Evolutionary conservation across 92 coral and sea anemone genomes (phyloP).

Genomic region (Palythoa grandiflora): DNA sequence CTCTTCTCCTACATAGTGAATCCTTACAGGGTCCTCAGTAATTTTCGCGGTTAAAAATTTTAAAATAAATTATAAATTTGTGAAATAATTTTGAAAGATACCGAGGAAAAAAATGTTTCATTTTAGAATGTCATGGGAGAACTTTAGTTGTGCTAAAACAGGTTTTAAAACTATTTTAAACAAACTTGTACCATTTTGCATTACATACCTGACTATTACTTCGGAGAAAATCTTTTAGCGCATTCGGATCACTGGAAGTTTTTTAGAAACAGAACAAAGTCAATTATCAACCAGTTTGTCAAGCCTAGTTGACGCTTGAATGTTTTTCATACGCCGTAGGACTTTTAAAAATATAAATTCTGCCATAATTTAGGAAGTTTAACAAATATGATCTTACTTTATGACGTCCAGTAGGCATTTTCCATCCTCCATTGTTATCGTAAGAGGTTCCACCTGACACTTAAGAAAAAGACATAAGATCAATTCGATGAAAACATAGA

Average conservation of each 20-base stretch:
- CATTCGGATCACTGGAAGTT: slow-evolving; percentile 88
- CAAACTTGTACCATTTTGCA: not conserved
- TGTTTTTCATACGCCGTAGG: not conserved
- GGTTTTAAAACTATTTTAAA: not conserved
- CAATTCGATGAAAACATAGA: not conserved
- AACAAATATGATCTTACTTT: slow-evolving; percentile 65
- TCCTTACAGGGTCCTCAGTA: no score
- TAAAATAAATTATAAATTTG: not conserved
- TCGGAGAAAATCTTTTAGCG: slow-evolving; percentile 90
- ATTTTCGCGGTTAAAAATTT: not conserved
- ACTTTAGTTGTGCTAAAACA: not conserved
- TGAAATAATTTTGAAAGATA: not conserved
- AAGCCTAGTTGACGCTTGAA: not conserved
- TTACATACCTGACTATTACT: slow-evolving; percentile 86
- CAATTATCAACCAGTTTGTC: not conserved
- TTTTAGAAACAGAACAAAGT: slow-evolving; percentile 5
- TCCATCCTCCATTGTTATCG: slow-evolving; percentile 90
- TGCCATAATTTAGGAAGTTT: slow-evolving; percentile 10
- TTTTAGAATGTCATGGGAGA: not conserved
- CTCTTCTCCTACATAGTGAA: not conserved
- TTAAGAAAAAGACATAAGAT: not conserved
- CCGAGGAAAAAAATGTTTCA: not conserved
- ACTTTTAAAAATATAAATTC: slow-evolving; percentile 9
- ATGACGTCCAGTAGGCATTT: slow-evolving; percentile 97
- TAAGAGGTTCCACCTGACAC: slow-evolving; percentile 27